phyloP scores from a whole-genome alignment of 30 jellyfish, hydroid and myxozoan genomes.

The Haliclystus octoradiatus region DNA sequence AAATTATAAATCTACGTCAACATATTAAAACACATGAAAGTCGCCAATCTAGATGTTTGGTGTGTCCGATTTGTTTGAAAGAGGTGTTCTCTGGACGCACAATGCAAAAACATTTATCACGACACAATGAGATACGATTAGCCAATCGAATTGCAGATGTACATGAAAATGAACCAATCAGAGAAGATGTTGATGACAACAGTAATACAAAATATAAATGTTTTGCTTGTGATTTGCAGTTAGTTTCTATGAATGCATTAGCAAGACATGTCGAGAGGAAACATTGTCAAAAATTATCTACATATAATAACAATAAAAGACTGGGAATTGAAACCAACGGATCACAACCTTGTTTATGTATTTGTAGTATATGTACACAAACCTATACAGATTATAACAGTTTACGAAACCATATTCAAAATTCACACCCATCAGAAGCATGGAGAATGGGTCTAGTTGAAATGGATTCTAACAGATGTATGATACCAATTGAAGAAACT shows the following conservation, averaged over 20 bases:
- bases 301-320: neutral
- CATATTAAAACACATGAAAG: constrained; percentile 58
- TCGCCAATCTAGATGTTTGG: constrained; percentile 37
- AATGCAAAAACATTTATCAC: constrained; percentile 49
- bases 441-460: neutral
- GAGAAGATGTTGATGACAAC: neutral
- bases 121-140: constrained; percentile 37
- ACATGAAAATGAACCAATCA: constrained; percentile 7
- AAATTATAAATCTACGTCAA: constrained; percentile 51
- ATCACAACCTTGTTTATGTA: neutral
- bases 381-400: neutral
- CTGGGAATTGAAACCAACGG: too few relatives aligned
- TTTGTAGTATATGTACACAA: neutral
- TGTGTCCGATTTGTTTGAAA: constrained; percentile 75
- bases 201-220: neutral
- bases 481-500: neutral
- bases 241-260: neutral
- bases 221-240: neutral
- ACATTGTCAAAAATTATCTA: neutral
- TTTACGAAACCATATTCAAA: neutral
- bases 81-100: constrained; percentile 55
- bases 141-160: constrained; percentile 21
- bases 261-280: neutral
- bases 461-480: too few relatives aligned
- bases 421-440: neutral